phyloP scores from a whole-genome alignment of 2,797 vertebrate species.

The Silurus lanzhouensis region DNA sequence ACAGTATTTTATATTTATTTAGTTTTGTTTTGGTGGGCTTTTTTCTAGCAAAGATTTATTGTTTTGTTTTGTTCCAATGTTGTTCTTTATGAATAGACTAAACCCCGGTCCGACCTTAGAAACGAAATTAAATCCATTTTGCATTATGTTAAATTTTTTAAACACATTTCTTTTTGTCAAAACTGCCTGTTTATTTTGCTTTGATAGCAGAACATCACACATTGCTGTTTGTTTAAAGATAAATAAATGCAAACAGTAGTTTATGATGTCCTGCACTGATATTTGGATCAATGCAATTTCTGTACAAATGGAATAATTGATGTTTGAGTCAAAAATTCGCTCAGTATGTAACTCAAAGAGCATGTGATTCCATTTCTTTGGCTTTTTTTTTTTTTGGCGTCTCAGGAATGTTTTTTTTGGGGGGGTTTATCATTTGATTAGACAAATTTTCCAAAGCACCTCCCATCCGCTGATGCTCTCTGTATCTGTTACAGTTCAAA shows the following conservation, averaged over 20 bases:
- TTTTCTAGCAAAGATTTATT: not conserved
- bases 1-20: slow-evolving; percentile 32
- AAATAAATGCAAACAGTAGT: not conserved
- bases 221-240: slow-evolving; percentile 23
- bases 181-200: slow-evolving; percentile 25
- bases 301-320: slow-evolving; percentile 41
- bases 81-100: slow-evolving; percentile 30
- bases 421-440: slow-evolving; percentile 51
- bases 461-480: slow-evolving; percentile 67
- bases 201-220: slow-evolving; percentile 30
- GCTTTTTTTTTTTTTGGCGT: slow-evolving; percentile 65
- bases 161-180: slow-evolving; percentile 6
- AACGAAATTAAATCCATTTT: slow-evolving; percentile 13
- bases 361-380: slow-evolving; percentile 40
- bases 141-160: not conserved
- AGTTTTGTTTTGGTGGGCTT: not conserved
- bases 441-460: slow-evolving; percentile 58
- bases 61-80: slow-evolving; percentile 13
- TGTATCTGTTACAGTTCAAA: slow-evolving; percentile 72
- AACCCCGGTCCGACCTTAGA: slow-evolving; percentile 7
- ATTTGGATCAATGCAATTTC: slow-evolving; percentile 42
- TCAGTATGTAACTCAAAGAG: slow-evolving; percentile 28
- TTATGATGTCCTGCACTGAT: slow-evolving; percentile 20
- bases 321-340: slow-evolving; percentile 40
- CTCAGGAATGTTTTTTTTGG: slow-evolving; percentile 70